Base-by-base conservation (phyloP, 2,888 invertebrate genomes). In the Zaprionus bogoriensis region DNA sequence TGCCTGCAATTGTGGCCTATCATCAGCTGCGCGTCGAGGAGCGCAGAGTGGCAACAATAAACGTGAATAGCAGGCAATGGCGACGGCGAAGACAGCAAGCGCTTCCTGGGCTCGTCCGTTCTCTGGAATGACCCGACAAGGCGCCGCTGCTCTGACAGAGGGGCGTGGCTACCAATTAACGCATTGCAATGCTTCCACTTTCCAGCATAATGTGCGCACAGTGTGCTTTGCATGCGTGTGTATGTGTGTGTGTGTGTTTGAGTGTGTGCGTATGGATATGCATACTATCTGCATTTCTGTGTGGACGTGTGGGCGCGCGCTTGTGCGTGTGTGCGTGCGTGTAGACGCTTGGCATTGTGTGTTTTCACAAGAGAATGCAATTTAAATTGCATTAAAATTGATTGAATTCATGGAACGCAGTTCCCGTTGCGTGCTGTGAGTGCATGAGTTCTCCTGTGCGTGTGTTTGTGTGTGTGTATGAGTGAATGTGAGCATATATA, bases 321-420 rank as follows among this genome's bases (percentile, higher is more conserved):
- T 32, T 23, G 22, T 47, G 44, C 23, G 38, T 47, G 44, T 38
- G 32, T 42, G 28, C 23, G 38, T 27, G 54, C 52, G 63, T 64
- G 66, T 63, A 60, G 65, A 42, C 32, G 72, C 55, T 51, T 54
- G 41, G 73, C 75, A 79, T 82, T 83, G 87, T 83, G 46, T 85
- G 82, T 78, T 85, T 80, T 74, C 82, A 71, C 74, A 82, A 74
- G 74, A 76, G 85, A 87, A 89, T 81, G 75, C 88, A 87, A 83
- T 88, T 87, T 87, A 87, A 87, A 87, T 88, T 84, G 89, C 84
- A 84, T 88, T 84, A 82, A 89, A 82, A 88, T 88, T 88, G 87
- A 88, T 88, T 88, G 86, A 80, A 89, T 82, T 87, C 87, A 85
- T 67, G 86, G 58, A 67, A 65, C 62, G 66, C 65, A 65, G 70